Evolutionary conservation across 2,888 invertebrate genomes (phyloP).

Genomic region (Rotaria socialis): DNA sequence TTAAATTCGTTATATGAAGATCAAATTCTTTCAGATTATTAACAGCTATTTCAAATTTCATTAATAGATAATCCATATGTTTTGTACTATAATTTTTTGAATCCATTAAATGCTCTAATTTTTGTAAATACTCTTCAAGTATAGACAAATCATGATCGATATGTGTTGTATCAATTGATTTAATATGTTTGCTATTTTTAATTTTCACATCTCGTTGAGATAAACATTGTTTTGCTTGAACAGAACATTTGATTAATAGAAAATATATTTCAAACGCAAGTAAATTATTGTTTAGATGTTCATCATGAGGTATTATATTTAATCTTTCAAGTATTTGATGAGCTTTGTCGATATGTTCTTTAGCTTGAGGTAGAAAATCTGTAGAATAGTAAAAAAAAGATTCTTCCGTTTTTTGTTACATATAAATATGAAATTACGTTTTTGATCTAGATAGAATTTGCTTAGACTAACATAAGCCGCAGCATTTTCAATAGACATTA

Average conservation of each 20-base stretch:
- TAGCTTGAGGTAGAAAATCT: neutral
- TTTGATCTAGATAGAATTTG: neutral
- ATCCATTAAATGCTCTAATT: neutral
- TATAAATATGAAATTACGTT: neutral
- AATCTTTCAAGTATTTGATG: neutral
- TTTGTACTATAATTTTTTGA: neutral
- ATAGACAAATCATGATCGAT: neutral
- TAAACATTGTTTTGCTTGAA: neutral
- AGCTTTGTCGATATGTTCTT: neutral
- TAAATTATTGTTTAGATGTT: neutral
- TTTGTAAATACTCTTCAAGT: neutral
- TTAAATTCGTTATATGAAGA: neutral
- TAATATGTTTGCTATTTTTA: neutral
- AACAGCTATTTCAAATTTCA: neutral
- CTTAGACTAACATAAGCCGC: neutral
- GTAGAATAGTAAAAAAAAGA: neutral
- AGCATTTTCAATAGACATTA: constrained; percentile 4
- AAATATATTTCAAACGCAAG: neutral
- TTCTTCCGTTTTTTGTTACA: neutral
- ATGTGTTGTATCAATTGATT: neutral
- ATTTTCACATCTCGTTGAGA: neutral
- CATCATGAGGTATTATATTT: neutral
- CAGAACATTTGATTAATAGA: constrained; percentile 3
- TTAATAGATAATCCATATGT: neutral
- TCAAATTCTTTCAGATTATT: neutral